These are phyloP conservation scores for Lissocephala sabroskyi DNA, from an alignment of 2,888 invertebrate species.

Conservation along the genomic window DNA sequence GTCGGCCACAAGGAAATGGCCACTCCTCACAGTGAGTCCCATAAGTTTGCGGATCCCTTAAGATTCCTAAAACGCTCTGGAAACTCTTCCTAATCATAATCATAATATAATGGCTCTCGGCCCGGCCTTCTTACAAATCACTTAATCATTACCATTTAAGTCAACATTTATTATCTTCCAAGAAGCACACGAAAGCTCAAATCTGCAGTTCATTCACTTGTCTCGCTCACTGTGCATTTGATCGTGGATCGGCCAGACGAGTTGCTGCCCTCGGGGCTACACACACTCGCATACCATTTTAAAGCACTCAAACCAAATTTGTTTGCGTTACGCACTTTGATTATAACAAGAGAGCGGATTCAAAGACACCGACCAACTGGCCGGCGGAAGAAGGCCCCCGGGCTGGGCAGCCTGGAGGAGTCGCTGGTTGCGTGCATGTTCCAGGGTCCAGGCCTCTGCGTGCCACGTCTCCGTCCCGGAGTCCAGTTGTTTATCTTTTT, in stretches of 20 bases:
- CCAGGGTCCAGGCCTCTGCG: background rate
- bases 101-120: no score
- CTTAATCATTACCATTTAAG: no score
- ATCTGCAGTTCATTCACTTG: no score
- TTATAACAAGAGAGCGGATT: slow-evolving; percentile 46
- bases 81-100: no score
- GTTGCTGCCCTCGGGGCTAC: slow-evolving; percentile 22
- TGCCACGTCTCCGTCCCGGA: background rate
- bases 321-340: slow-evolving; percentile 58
- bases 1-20: slow-evolving; percentile 5
- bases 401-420: slow-evolving; percentile 6
- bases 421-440: background rate
- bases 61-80: no score
- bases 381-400: slow-evolving; percentile 10
- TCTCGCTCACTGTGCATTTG: slow-evolving; percentile 21
- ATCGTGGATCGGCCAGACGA: no score
- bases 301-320: slow-evolving; percentile 47
- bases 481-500: slow-evolving; percentile 59
- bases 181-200: no score
- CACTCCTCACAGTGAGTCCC: no score
- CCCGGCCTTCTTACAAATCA: no score
- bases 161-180: no score
- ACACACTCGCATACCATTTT: no score
- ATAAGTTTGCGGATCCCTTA: no score
- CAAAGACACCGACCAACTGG: slow-evolving; percentile 28